A percentile compares a stretch with the other conserved stretches of the same genome.
phyloP scores from a whole-genome alignment of 1,140 invertebrate genomes.

The Popillia japonica region DNA sequence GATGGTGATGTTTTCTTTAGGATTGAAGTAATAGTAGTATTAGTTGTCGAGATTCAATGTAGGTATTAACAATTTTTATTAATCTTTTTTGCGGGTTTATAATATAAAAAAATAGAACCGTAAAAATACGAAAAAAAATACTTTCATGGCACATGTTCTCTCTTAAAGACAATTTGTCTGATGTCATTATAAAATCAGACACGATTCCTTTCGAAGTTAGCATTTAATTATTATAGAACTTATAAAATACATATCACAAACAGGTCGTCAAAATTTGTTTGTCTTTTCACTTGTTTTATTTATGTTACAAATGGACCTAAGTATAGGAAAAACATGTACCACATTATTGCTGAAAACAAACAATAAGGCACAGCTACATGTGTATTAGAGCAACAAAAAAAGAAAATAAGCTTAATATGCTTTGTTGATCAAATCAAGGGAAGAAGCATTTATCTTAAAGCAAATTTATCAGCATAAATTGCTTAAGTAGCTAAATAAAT shows the following conservation, averaged over 20 bases:
- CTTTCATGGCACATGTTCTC: constrained; percentile 40
- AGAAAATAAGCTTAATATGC: not conserved
- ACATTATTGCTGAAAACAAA: constrained; percentile 49
- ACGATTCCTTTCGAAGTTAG: not conserved
- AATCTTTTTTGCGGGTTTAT: not conserved
- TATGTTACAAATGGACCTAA: not conserved
- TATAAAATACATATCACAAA: constrained; percentile 36
- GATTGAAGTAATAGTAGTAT: not conserved
- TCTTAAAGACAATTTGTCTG: constrained; percentile 26
- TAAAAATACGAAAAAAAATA: constrained; percentile 39
- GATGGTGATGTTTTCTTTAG: constrained; percentile 3
- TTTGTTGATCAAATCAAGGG: not conserved
- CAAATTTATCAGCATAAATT: constrained; percentile 56
- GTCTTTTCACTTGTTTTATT: constrained; percentile 36
- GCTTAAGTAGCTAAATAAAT: constrained; percentile 53
- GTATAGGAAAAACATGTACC: constrained; percentile 49
- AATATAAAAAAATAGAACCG: constrained; percentile 36
- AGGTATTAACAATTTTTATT: not conserved
- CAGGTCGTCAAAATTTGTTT: constrained; percentile 36
- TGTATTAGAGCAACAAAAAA: constrained; percentile 26
- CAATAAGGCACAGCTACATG: constrained; percentile 55
- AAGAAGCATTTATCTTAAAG: constrained; percentile 49
- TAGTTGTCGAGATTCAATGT: constrained; percentile 7
- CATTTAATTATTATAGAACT: not conserved
- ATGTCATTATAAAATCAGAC: not conserved